A percentile compares a stretch with the other conserved stretches of the same genome.
Evolutionary conservation across 2,888 invertebrate species (phyloP).

Genomic region (Muscina levida): DNA sequence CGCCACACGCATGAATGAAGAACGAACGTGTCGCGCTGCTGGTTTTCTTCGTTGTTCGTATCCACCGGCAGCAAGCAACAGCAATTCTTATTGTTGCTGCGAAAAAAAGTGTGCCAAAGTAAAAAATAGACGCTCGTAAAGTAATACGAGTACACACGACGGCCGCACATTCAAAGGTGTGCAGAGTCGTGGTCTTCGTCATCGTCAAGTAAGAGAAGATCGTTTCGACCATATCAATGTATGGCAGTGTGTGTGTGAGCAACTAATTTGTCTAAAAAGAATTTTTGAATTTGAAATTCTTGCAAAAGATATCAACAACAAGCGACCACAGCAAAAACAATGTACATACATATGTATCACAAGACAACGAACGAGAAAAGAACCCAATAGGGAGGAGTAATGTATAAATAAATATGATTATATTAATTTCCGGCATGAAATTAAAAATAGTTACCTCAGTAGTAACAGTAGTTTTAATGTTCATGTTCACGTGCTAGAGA

Average conservation of each 20-base stretch:
- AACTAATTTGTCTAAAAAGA: constrained; percentile 33
- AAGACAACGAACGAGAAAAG: background rate
- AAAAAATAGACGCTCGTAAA: constrained; percentile 28
- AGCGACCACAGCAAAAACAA: background rate
- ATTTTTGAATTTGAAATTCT: background rate
- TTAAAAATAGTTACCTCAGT: background rate
- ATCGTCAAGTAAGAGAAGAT: too few relatives aligned
- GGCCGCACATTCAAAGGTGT: background rate
- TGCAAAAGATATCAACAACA: background rate
- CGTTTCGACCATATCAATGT: too few relatives aligned
- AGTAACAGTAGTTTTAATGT: too few relatives aligned
- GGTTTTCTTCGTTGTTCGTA: background rate
- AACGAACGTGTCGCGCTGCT: background rate
- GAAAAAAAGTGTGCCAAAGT: constrained; percentile 36
- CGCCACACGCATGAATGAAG: too few relatives aligned
- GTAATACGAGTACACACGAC: constrained; percentile 13
- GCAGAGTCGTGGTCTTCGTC: too few relatives aligned
- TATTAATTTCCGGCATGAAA: constrained; percentile 5
- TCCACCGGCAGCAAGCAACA: background rate
- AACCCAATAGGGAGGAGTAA: too few relatives aligned
- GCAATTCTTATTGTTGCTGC: constrained; percentile 7
- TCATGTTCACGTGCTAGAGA: too few relatives aligned
- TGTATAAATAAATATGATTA: background rate
- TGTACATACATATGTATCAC: background rate
- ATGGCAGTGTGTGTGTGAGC: too few relatives aligned